phyloP scores from a whole-genome alignment of 2,797 vertebrate species.

The Schizothorax lantsangensis region DNA sequence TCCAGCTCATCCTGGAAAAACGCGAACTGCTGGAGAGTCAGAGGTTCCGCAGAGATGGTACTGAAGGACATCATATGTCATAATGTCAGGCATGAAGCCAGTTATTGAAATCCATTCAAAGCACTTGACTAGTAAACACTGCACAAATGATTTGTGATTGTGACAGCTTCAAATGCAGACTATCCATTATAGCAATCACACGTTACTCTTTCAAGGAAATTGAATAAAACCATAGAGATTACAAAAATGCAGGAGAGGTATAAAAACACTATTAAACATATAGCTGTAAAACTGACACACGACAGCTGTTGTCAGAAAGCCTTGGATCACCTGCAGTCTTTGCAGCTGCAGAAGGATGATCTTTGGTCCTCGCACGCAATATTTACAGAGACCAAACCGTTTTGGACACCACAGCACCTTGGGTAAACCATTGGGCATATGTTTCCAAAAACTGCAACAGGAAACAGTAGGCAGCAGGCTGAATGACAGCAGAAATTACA shows the following conservation, averaged over 20 bases:
- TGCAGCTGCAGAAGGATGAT: slow-evolving; percentile 38
- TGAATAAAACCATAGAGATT: slow-evolving; percentile 14
- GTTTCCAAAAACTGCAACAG: slow-evolving; percentile 84
- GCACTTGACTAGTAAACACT: background rate
- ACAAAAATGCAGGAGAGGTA: slow-evolving; percentile 7
- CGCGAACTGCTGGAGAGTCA: slow-evolving; percentile 79
- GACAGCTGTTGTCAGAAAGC: slow-evolving; percentile 8
- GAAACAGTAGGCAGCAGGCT: slow-evolving; percentile 80
- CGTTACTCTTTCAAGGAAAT: background rate
- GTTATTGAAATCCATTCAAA: slow-evolving; percentile 16
- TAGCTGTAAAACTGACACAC: slow-evolving; percentile 5
- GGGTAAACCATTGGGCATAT: slow-evolving; percentile 74
- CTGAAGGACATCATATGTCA: slow-evolving; percentile 18
- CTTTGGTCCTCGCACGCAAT: slow-evolving; percentile 27
- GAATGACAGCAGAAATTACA: slow-evolving; percentile 81
- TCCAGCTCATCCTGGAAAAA: slow-evolving; percentile 84
- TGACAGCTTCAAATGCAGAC: background rate
- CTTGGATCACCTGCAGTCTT: slow-evolving; percentile 33
- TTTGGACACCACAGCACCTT: slow-evolving; percentile 74
- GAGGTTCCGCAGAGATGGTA: slow-evolving; percentile 81
- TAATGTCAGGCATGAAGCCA: slow-evolving; percentile 31
- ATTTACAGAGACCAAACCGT: slow-evolving; percentile 54
- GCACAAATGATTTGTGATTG: background rate
- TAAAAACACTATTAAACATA: background rate
- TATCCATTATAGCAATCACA: background rate